phyloP scores from a whole-genome alignment of 30 jellyfish, hydroid and myxozoan genomes.

The Turritopsis rubra region DNA sequence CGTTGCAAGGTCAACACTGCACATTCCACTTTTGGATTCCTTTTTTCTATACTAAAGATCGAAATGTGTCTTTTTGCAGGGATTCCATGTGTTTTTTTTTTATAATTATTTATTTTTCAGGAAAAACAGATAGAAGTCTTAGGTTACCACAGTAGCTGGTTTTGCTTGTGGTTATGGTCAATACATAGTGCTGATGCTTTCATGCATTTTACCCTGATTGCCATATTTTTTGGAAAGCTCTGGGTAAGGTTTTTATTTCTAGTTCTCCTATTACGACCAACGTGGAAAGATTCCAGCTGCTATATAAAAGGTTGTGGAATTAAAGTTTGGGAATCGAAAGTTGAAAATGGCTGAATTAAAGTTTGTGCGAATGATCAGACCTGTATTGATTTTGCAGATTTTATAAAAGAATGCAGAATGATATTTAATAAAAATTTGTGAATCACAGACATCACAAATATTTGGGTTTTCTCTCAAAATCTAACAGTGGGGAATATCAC shows the following conservation, averaged over 20 bases:
- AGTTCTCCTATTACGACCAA: neutral
- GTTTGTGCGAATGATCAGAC: too few relatives aligned
- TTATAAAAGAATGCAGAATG: too few relatives aligned
- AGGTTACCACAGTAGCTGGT: constrained; percentile 66
- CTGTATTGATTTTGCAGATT: too few relatives aligned
- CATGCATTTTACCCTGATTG: constrained; percentile 54
- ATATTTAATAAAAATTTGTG: too few relatives aligned
- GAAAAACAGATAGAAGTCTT: constrained; percentile 51
- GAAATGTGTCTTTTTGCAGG: neutral
- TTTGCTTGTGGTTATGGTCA: constrained; percentile 78
- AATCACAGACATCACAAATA: too few relatives aligned
- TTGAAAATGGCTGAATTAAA: too few relatives aligned
- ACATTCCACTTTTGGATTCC: neutral
- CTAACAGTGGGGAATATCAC: too few relatives aligned
- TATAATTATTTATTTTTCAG: constrained; percentile 15
- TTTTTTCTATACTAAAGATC: neutral
- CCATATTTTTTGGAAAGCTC: constrained; percentile 46
- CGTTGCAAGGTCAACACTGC: neutral
- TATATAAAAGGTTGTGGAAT: too few relatives aligned
- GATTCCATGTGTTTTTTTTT: neutral
- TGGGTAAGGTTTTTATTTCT: constrained; percentile 47
- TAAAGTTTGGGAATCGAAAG: too few relatives aligned
- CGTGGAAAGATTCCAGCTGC: too few relatives aligned
- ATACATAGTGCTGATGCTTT: constrained; percentile 88
- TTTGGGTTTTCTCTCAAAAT: too few relatives aligned